Evolutionary conservation across 1,140 invertebrate species (phyloP).

Genomic region (Hermetia illucens): DNA sequence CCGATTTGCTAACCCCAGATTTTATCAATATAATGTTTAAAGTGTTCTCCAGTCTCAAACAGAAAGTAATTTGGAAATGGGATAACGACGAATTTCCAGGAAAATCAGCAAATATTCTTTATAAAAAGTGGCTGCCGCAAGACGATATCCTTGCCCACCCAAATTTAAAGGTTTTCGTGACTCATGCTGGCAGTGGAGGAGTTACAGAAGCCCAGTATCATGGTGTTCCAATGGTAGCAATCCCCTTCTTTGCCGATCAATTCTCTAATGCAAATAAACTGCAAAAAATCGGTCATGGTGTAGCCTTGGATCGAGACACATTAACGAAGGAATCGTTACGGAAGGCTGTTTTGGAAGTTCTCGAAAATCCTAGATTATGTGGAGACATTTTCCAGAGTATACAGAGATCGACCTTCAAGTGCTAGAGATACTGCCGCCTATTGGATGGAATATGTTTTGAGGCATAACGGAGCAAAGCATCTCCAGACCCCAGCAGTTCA

Average conservation of each 20-base stretch:
- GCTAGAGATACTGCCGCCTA: constrained; percentile 18
- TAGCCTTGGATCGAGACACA: constrained; percentile 22
- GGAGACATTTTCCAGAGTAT: constrained; percentile 17
- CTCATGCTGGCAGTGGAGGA: constrained; percentile 34
- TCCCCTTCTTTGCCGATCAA: constrained; percentile 54
- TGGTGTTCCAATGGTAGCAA: constrained; percentile 47
- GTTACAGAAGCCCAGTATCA: constrained; percentile 33
- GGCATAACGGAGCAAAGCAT: constrained; percentile 32
- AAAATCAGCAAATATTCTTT: no score
- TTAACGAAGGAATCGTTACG: constrained; percentile 25
- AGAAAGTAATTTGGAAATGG: constrained; percentile 38
- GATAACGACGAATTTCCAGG: no score
- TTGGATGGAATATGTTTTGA: constrained; percentile 28
- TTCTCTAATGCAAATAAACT: constrained; percentile 35
- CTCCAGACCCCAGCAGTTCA: constrained; percentile 27
- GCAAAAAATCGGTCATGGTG: constrained; percentile 32
- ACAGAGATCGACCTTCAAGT: constrained; percentile 22
- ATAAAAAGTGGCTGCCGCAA: no score
- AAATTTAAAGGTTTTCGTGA: constrained; percentile 30
- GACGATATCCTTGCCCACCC: no score
- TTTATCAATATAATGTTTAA: constrained; percentile 29
- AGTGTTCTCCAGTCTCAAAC: constrained; percentile 30
- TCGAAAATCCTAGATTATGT: constrained; percentile 20
- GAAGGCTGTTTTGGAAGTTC: constrained; percentile 13
- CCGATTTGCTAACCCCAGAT: constrained; percentile 27